phyloP scores from a whole-genome alignment of 2,888 invertebrate species.

The Rotaria magnacalcarata region DNA sequence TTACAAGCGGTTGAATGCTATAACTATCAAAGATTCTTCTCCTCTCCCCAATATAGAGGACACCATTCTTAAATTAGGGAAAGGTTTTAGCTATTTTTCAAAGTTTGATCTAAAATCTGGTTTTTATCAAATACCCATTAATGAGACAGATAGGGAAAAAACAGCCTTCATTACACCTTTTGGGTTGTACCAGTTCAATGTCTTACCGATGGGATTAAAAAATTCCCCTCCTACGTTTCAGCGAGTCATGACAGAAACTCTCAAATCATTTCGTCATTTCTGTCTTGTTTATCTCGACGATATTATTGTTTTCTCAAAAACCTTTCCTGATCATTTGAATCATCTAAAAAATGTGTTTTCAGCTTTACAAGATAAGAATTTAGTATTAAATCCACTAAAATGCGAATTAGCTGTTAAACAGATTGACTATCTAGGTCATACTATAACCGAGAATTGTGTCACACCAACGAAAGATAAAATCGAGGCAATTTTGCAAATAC shows the following conservation, averaged over 20 bases:
- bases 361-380: neutral
- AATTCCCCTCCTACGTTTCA: too few relatives aligned
- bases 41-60: neutral
- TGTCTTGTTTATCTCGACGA: neutral
- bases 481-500: neutral
- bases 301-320: neutral
- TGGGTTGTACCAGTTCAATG: too few relatives aligned
- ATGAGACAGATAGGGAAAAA: neutral
- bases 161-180: neutral
- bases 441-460: neutral
- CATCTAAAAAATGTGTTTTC: neutral
- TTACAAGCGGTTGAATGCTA: too few relatives aligned
- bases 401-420: neutral
- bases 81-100: neutral
- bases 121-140: neutral
- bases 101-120: neutral
- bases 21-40: neutral
- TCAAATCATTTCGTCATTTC: neutral
- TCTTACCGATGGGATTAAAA: too few relatives aligned
- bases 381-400: neutral
- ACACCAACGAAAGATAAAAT: neutral
- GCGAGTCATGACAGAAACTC: neutral
- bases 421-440: neutral
- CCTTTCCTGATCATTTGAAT: neutral
- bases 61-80: neutral